Conservation (phyloP, 2,888 invertebrate species). For the Leptopterna dolabrata region DNA sequence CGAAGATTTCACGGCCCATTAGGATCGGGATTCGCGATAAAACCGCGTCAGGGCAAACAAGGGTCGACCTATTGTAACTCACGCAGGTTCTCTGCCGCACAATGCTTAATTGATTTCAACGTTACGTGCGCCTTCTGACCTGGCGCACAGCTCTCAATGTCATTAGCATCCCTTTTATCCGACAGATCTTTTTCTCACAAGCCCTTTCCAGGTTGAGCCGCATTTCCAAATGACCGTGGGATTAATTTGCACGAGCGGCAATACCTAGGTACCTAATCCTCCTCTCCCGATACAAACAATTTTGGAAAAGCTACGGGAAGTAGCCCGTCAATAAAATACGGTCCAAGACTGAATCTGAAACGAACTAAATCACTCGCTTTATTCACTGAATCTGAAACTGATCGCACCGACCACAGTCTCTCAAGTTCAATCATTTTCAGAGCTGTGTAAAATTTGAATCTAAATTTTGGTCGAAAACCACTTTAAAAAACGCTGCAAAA, state of each 20-base stretch:
- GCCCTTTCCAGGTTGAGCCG: background rate
- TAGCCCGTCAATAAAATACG: background rate
- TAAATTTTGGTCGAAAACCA: too few relatives aligned
- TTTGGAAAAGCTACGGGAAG: background rate
- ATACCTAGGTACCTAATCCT: background rate
- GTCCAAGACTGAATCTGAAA: background rate
- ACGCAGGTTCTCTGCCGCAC: background rate
- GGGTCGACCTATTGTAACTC: background rate
- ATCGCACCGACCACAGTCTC: too few relatives aligned
- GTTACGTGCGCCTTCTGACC: background rate
- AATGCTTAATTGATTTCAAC: conserved; percentile 21
- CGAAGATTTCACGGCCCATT: conserved; percentile 12
- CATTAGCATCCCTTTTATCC: conserved; percentile 12
- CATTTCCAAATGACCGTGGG: conserved; percentile 10
- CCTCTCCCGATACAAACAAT: background rate
- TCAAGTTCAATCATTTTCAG: too few relatives aligned
- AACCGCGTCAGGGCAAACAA: background rate
- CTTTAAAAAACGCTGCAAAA: too few relatives aligned
- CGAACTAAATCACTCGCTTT: background rate
- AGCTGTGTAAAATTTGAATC: too few relatives aligned
- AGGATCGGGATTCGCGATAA: background rate
- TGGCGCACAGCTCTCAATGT: background rate
- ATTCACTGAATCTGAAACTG: too few relatives aligned
- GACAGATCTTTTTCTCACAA: background rate
- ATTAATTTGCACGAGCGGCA: background rate